Percentiles rank a stretch among this genome's conserved stretches.
Evolutionary conservation across 2,797 vertebrate species (phyloP).

Genomic region (Xyrichtys novacula): DNA sequence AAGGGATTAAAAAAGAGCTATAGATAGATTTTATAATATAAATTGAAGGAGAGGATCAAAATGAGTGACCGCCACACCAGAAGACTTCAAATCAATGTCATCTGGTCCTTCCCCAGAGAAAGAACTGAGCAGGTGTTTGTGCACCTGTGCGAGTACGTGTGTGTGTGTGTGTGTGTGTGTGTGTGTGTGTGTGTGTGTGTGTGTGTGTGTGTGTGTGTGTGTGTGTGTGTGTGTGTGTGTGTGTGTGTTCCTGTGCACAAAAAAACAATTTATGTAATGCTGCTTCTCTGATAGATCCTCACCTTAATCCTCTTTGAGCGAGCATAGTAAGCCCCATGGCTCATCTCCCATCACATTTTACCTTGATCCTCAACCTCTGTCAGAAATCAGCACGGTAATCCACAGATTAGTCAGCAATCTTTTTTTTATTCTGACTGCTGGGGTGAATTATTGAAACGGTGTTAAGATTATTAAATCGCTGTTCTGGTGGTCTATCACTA

Average conservation of each 20-base stretch:
- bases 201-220: conserved; percentile 1
- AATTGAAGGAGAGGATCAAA: conserved; percentile 18
- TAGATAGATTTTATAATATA: not conserved
- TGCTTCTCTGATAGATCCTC: conserved; percentile 71
- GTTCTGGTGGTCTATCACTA: conserved; percentile 37
- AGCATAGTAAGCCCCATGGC: conserved; percentile 69
- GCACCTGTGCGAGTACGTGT: conserved; percentile 6
- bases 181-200: conserved; percentile 3
- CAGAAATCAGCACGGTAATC: conserved; percentile 81
- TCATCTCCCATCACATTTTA: conserved; percentile 80
- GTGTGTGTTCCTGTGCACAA: conserved; percentile 40
- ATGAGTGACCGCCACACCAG: conserved; percentile 22
- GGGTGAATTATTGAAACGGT: conserved; percentile 68
- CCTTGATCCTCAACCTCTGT: conserved; percentile 79
- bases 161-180: conserved; percentile 32
- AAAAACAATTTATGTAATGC: conserved; percentile 80
- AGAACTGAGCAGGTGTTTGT: conserved; percentile 6
- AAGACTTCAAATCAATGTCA: conserved; percentile 32
- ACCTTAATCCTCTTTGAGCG: conserved; percentile 82
- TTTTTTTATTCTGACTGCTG: conserved; percentile 52
- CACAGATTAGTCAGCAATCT: conserved; percentile 79
- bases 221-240: not conserved
- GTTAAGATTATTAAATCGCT: conserved; percentile 72
- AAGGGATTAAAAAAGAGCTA: not conserved
- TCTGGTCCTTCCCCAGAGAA: not conserved